Base-by-base conservation (phyloP, 2,113 vertebrate genomes). In the Labrus mixtus region DNA sequence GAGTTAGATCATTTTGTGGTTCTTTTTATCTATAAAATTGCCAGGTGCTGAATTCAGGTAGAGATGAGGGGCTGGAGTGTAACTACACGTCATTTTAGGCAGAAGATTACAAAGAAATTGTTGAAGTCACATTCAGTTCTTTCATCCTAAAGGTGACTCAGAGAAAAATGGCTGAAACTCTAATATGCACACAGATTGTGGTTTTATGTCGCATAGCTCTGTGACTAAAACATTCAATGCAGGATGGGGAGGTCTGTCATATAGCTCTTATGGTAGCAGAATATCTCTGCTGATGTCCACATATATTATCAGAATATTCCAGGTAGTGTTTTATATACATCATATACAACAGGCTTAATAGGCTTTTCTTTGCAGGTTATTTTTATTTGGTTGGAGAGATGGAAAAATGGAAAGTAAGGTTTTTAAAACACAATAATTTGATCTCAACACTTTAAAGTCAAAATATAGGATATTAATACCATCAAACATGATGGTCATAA, bases 31-130 rank as follows among this genome's bases (percentile, higher is more conserved):
- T 17, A 6, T n/a, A n/a, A 69, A 66, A 58, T 63, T 57, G 33
- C 48, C 72, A 63, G 51, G 10, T 68, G 51, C 25, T 76, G 68
- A 15, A 51, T 68, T 56, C 64, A 70, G 60, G 65, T 63, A 19
- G n/a, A 58, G 55, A 51, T 12, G 46, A 76, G 41, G 50, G 36
- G 29, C 11, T 72, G 59, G 2, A 2, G 48, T 43, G 54, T 43
- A 60, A 66, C 8, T 39, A 37, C 36, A 6, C 33, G 50, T 68
- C 54, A 57, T 51, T 82, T 22, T n/a, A 57, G 46, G 25, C 50
- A 9, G 33, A 73, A 57, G 46, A 79, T 62, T 22, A 41, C 58
- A 48, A n/a, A 54, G 36, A 63, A 45, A 58, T 45, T 73, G 37
- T 41, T 5, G 6, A 59, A 68, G 41, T 19, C 5, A 45, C 48